A percentile compares a stretch with the other conserved stretches of the same genome.
Conservation (phyloP, 1,140 invertebrate genomes). For the Yoshiicerus persimilis region DNA sequence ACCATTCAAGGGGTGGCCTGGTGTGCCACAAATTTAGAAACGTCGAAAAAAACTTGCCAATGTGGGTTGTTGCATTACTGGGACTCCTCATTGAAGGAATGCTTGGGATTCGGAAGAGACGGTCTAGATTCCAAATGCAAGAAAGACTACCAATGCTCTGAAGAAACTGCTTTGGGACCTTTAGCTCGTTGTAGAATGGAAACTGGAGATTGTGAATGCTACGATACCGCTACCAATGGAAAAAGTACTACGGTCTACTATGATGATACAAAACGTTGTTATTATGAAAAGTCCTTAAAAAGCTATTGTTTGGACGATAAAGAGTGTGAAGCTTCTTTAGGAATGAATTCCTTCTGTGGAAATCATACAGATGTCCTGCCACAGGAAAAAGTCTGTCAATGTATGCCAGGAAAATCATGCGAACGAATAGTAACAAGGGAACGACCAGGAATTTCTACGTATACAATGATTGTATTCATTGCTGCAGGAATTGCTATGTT, state of each 20-base stretch:
- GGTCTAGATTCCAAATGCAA: neutral
- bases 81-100: neutral
- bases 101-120: neutral
- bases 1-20: neutral
- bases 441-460: neutral
- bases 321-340: slow-evolving; percentile 1
- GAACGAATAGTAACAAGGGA: neutral
- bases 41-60: neutral
- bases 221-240: neutral
- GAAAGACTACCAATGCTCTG: neutral
- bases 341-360: neutral
- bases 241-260: neutral
- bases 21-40: neutral
- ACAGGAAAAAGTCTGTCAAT: neutral
- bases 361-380: neutral
- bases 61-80: neutral
- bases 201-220: slow-evolving; percentile 10
- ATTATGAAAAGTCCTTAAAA: neutral
- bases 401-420: neutral
- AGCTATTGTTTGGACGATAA: neutral
- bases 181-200: neutral
- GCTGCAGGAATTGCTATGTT: neutral
- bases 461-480: neutral
- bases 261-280: neutral
- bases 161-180: neutral